These are phyloP conservation scores for Himalopsyche japonica DNA, from an alignment of 2,888 invertebrate genomes.

Conservation along the genomic window DNA sequence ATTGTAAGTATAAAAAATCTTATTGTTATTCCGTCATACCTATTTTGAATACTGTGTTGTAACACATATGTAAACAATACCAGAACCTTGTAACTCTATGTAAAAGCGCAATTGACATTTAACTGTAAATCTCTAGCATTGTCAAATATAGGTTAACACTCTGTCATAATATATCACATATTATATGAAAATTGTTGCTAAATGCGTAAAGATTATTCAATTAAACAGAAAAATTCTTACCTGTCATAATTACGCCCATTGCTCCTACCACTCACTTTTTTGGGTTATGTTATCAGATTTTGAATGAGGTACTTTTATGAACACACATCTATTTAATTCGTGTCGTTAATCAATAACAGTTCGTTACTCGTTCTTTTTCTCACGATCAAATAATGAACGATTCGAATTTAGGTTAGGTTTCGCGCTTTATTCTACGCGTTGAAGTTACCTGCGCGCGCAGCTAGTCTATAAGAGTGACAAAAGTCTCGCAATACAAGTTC, in stretches of 20 bases:
- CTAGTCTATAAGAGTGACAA: not conserved
- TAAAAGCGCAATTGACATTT: not conserved
- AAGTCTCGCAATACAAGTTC: not conserved
- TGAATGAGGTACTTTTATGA: not conserved
- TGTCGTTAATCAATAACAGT: not conserved
- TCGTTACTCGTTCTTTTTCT: not conserved
- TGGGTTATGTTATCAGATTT: not conserved
- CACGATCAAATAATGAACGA: not conserved
- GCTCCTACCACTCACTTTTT: not conserved
- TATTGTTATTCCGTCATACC: not conserved
- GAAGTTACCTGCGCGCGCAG: slow-evolving; percentile 1
- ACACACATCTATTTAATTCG: not conserved
- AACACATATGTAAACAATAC: not conserved
- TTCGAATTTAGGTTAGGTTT: not conserved
- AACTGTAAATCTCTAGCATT: too few relatives aligned
- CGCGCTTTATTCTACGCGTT: not conserved
- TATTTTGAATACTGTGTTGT: not conserved
- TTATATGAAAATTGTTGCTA: too few relatives aligned
- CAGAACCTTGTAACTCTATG: not conserved
- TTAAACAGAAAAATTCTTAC: not conserved
- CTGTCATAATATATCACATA: too few relatives aligned
- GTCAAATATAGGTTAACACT: too few relatives aligned
- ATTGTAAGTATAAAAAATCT: not conserved
- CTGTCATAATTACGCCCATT: not conserved
- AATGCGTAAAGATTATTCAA: too few relatives aligned